A percentile compares a stretch with the other conserved stretches of the same genome.
phyloP scores from a whole-genome alignment of 2,113 vertebrate species.

The Aptenodytes patagonicus region DNA sequence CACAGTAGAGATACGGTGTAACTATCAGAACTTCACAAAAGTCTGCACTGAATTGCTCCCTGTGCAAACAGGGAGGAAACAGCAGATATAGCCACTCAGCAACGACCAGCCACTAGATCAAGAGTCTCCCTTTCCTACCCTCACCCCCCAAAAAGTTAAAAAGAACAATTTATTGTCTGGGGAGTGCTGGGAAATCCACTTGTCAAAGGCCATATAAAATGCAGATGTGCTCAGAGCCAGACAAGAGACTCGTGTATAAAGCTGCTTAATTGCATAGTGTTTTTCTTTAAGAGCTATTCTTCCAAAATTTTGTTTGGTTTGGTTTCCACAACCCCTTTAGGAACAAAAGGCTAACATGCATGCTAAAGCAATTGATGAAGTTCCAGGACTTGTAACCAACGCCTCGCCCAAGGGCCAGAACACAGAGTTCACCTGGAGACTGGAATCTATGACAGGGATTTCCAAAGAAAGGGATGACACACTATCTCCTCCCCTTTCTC shows the following conservation, averaged over 20 bases:
- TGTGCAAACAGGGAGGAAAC: background rate
- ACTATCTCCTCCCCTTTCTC: background rate
- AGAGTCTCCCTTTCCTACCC: background rate
- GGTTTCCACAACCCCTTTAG: background rate
- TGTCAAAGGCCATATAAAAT: background rate
- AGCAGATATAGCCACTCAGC: background rate
- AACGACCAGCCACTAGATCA: background rate
- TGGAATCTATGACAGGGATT: background rate
- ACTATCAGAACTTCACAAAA: background rate
- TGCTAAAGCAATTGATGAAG: background rate
- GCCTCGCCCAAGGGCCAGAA: rapidly evolving
- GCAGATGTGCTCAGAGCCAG: background rate
- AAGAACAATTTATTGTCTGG: background rate
- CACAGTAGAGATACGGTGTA: background rate
- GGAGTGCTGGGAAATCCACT: background rate
- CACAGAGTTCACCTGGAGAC: background rate
- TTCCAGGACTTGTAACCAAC: background rate
- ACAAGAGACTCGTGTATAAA: background rate
- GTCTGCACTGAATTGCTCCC: background rate
- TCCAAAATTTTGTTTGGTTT: background rate
- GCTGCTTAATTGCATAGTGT: background rate
- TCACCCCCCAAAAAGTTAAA: background rate
- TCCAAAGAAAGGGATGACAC: background rate
- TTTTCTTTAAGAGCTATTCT: background rate
- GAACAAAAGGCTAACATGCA: background rate